These are phyloP conservation scores for Heterodera schachtii DNA, from an alignment of 1,140 invertebrate species.

Conservation along the genomic window DNA sequence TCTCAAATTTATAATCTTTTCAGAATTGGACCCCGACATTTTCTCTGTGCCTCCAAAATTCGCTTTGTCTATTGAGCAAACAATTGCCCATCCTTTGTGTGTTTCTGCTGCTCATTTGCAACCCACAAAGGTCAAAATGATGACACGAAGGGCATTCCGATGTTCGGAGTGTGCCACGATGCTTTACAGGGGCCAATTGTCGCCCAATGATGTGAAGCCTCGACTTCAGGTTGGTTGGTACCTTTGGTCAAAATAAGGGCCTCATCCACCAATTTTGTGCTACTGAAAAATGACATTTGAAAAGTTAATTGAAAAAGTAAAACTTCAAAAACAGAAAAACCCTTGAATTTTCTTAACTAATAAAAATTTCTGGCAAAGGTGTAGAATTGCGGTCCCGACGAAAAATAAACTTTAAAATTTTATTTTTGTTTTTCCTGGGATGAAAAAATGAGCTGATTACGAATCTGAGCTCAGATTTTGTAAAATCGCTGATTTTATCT, in stretches of 20 bases:
- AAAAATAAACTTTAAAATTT: too few species aligned
- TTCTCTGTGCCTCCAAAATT: slow-evolving; percentile 45
- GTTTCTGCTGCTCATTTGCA: slow-evolving; percentile 9
- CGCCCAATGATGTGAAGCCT: slow-evolving; percentile 33
- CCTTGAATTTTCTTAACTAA: too few species aligned
- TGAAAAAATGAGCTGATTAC: too few species aligned
- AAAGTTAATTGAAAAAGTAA: too few species aligned
- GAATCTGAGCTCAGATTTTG: too few species aligned
- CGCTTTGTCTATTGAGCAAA: slow-evolving; percentile 35
- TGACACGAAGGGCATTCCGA: slow-evolving; percentile 32
- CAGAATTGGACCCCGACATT: slow-evolving; percentile 43
- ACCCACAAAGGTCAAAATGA: slow-evolving; percentile 39
- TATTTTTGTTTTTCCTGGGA: too few species aligned
- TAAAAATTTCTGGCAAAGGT: too few species aligned
- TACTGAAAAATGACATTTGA: background rate
- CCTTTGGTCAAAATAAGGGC: too few species aligned
- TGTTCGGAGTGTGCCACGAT: slow-evolving; percentile 40
- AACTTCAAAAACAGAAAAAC: too few species aligned
- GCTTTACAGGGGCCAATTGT: slow-evolving; percentile 45
- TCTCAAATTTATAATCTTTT: slow-evolving; percentile 6
- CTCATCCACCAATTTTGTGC: slow-evolving; percentile 10
- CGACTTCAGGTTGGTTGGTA: slow-evolving; percentile 33
- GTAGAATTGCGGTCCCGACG: too few species aligned
- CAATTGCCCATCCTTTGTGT: slow-evolving; percentile 37
- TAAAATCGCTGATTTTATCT: too few species aligned